Base-by-base conservation (phyloP, 2,797 vertebrate genomes). In the Chiloscyllium punctatum region DNA sequence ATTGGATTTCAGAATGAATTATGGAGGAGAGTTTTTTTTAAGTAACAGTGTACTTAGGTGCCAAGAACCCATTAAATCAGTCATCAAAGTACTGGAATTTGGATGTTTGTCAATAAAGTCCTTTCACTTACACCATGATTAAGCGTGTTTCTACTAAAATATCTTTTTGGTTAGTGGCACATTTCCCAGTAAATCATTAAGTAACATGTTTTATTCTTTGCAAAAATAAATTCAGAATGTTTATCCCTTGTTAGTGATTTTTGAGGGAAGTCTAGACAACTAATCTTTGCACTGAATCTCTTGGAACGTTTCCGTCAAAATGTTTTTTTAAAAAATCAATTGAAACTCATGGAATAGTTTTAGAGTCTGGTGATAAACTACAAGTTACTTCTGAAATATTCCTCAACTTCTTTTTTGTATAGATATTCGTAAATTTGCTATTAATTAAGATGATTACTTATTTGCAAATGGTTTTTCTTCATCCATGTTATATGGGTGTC, bases 101-200 rank as follows among this genome's bases (percentile, higher is more conserved):
- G 88, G 57, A 91, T 91, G 88, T 91, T 91, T 91, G 57, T 91
- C 88, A 91, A 66, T 91, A 66, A 66, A 66, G n/a, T 66, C 21
- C 86, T 87, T 87, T 87, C 88, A 91, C 66, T 66, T 62, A 27
- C 91, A 94, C n/a, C 37, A 48, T 71, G 68, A 94, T 94, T 94
- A 42, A 94, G n/a, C 37, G 37, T 94, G 37, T 42, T n/a, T 62
- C 66, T 94, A 94, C 91, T 23, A 94, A 69, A 90, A 66, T 66
- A n/a, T 66, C 88, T 91, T 62, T 66, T 66, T 57, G 66, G 88
- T 91, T 57, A 91, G 53, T 91, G 88, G 53, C 88, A 91, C 18
- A 21, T 91, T 91, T 91, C 57, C 57, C 88, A 91, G 30, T n/a
- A 91, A 66, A 53, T 66, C 57, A 57, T n/a, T 66, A 91, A 91